Base-by-base conservation (phyloP, 2,797 vertebrate genomes). In the Cygnus olor region DNA sequence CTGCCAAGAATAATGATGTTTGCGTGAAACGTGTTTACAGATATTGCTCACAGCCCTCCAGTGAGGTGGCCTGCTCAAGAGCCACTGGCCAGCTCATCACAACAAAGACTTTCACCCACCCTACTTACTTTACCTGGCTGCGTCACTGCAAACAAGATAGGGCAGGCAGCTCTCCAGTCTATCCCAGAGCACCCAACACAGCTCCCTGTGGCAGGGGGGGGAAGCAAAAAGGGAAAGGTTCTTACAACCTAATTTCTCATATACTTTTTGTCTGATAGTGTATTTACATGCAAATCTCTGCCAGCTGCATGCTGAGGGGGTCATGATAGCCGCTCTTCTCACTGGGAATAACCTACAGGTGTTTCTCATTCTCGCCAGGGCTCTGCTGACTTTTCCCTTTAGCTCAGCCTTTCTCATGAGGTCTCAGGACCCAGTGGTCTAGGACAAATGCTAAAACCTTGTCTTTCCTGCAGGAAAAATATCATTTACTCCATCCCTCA, bases 1-100 rank as follows among this genome's bases (percentile, higher is more conserved):
- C 95, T 95, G 93, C 91, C 90, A 95, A 90, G 66, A 86, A 90
- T 90, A 94, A 90, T 0, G 13, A 63, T 85, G 94, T 93, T 94
- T 94, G 90, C 51, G 20, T 96, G 85, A 94, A 94, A 81, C 0
- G 11, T 77, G 93, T 94, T 96, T 94, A 94, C 88, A 85, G 80
- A 71, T 65, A 72, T 72, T 19, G 0, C 85, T 95, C 85, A 51
- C 24, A 68, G 54, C 68, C 49, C 71, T 96, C 79, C 47, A 9
- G 3, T 42, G 72, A 94, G 73, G 76, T 40, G 32, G 19, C 72
- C 71, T 36, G 49, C 20, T 38, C 85, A 61, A 85, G n/a, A 85
- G 30, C 57, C 57, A n/a, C 54, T 32, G 61, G 65, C 84, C 90
- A 91, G 42, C 76, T 91, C 90, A 81, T 77, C 92, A 91, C 8